Percentiles rank a stretch among this genome's conserved stretches.
phyloP scores from a whole-genome alignment of 1,140 invertebrate genomes.

The Asbolus verrucosus region DNA sequence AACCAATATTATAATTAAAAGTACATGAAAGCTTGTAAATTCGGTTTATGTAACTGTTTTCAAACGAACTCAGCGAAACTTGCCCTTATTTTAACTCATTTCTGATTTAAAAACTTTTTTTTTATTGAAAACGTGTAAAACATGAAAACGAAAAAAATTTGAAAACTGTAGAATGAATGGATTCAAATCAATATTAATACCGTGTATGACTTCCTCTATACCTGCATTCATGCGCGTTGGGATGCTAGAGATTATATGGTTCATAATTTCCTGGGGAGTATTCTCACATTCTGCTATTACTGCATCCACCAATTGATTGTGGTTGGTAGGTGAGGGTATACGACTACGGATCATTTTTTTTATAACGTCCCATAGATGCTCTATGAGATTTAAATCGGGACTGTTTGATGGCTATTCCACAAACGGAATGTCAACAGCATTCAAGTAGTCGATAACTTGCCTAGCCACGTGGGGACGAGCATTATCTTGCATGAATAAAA shows the following conservation, averaged over 20 bases:
- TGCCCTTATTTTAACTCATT: neutral
- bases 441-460: neutral
- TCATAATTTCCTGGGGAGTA: conserved; percentile 14
- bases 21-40: neutral
- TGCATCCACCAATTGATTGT: conserved; percentile 31
- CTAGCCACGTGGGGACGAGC: conserved; percentile 22
- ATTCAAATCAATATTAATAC: neutral
- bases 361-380: conserved; percentile 21
- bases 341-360: conserved; percentile 19
- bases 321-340: conserved; percentile 15
- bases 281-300: conserved; percentile 18
- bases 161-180: neutral
- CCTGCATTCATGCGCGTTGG: conserved; percentile 14
- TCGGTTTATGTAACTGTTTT: neutral
- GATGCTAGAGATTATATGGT: conserved; percentile 2
- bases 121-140: neutral
- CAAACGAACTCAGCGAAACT: neutral
- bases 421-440: too few relatives aligned
- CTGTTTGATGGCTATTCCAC: conserved; percentile 21
- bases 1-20: neutral
- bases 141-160: neutral
- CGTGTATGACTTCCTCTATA: neutral
- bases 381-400: too few relatives aligned
- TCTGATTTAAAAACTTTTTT: neutral
- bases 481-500: conserved; percentile 27